Percentiles rank a stretch among this genome's conserved stretches.
Conservation (phyloP, 2,888 invertebrate genomes). For the Nesidiocoris tenuis region DNA sequence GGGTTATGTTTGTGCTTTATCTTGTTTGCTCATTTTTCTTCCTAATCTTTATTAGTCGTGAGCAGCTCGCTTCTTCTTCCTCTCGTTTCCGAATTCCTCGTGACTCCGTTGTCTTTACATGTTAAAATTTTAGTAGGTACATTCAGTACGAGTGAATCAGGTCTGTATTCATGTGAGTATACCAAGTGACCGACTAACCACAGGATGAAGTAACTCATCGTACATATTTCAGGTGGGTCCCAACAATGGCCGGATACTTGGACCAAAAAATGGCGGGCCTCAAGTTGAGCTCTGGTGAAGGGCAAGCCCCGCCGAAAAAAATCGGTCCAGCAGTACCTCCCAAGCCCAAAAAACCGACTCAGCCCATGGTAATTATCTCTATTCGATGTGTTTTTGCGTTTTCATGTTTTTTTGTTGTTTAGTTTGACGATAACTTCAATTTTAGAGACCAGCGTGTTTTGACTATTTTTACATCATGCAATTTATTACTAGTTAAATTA, state of each 20-base stretch:
- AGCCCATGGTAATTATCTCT: constrained; percentile 60
- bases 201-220: not conserved
- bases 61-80: not conserved
- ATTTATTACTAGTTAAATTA: too few relatives aligned
- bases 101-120: too few relatives aligned
- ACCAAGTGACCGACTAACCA: not conserved
- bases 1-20: not conserved
- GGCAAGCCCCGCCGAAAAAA: constrained; percentile 57
- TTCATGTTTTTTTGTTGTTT: not conserved
- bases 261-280: constrained; percentile 51
- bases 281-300: constrained; percentile 49
- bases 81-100: too few relatives aligned
- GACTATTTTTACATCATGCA: too few relatives aligned
- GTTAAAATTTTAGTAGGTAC: too few relatives aligned
- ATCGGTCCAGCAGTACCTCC: constrained; percentile 78
- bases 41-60: not conserved
- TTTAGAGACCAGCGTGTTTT: too few relatives aligned
- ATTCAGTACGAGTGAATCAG: too few relatives aligned
- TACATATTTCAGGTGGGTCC: not conserved
- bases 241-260: constrained; percentile 46
- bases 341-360: constrained; percentile 67
- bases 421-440: not conserved
- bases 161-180: too few relatives aligned
- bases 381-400: not conserved
- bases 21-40: not conserved